Percentiles rank a stretch among this genome's conserved stretches.
phyloP scores from a whole-genome alignment of 2,797 vertebrate genomes.

The Cryptoblepharus egeriae region DNA sequence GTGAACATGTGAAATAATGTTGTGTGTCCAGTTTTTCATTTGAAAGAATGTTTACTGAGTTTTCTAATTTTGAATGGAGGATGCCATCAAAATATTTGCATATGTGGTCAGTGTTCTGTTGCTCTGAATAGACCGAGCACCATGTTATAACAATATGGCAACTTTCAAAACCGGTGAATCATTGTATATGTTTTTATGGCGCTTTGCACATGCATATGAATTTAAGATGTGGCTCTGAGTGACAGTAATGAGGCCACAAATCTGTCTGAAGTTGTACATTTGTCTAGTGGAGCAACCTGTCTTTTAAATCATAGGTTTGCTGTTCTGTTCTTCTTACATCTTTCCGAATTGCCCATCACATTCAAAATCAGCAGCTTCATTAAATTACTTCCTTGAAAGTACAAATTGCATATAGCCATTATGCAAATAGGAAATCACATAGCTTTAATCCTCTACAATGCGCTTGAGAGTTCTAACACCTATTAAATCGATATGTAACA shows the following conservation, averaged over 20 bases:
- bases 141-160: not conserved
- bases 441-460: not conserved
- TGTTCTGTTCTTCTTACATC: not conserved
- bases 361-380: not conserved
- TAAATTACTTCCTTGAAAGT: slow-evolving; percentile 6
- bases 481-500: not conserved
- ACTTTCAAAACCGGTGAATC: not conserved
- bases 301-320: slow-evolving; percentile 14
- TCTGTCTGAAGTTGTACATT: not conserved
- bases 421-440: slow-evolving; percentile 7
- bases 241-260: not conserved
- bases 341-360: slow-evolving; percentile 1
- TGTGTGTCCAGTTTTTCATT: slow-evolving; percentile 1
- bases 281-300: slow-evolving; percentile 14
- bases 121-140: not conserved
- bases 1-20: slow-evolving; percentile 11
- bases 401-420: slow-evolving; percentile 8
- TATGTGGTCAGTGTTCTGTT: not conserved
- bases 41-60: slow-evolving; percentile 1
- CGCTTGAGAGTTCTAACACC: not conserved
- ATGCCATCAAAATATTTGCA: accelerated
- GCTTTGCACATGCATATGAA: not conserved
- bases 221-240: not conserved
- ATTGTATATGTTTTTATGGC: slow-evolving; percentile 20
- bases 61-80: not conserved